These are phyloP conservation scores for Branchellion lobata DNA, from an alignment of 2,888 invertebrate genomes.

Conservation along the genomic window DNA sequence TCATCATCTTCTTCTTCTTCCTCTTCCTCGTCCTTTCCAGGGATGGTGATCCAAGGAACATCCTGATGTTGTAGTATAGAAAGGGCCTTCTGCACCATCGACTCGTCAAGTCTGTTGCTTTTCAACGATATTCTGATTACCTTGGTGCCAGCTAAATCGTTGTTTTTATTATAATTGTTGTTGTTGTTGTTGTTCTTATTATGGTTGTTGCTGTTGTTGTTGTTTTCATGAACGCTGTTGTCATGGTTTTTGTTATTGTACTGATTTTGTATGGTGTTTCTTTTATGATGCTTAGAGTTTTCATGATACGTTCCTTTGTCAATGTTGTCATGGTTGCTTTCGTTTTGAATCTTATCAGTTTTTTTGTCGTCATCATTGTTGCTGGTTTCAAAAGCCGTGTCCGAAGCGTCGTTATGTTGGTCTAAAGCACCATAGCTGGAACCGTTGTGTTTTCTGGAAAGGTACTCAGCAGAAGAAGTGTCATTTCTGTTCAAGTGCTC, in stretches of 20 bases:
- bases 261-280: background rate
- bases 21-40: background rate
- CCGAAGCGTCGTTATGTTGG: too few species aligned
- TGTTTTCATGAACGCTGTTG: background rate
- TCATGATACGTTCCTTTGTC: background rate
- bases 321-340: background rate
- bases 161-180: background rate
- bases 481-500: too few species aligned
- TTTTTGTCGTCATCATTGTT: background rate
- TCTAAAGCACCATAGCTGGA: too few species aligned
- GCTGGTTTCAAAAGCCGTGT: background rate
- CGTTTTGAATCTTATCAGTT: background rate
- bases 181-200: background rate
- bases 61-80: conserved; percentile 49
- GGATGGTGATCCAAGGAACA: background rate
- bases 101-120: conserved; percentile 47
- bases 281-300: background rate
- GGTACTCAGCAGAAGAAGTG: too few species aligned
- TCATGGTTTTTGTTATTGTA: background rate
- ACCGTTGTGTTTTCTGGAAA: too few species aligned
- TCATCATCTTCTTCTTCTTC: background rate
- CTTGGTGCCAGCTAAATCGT: conserved; percentile 9
- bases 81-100: conserved; percentile 49
- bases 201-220: background rate
- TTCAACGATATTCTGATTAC: conserved; percentile 43